Conservation (phyloP, 2,888 invertebrate species). For the Clostera curtula region DNA sequence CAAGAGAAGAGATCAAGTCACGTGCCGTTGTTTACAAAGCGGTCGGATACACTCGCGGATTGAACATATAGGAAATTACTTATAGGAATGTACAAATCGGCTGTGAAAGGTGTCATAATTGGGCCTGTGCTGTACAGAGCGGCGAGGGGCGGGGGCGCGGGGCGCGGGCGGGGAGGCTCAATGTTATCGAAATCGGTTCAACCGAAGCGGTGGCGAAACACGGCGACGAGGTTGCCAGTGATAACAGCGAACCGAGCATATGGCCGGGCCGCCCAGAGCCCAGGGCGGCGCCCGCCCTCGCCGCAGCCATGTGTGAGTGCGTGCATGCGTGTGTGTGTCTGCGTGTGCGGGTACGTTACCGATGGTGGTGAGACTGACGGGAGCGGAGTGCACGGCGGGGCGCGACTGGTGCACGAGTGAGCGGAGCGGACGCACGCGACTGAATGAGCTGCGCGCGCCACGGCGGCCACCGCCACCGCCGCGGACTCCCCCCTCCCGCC, state of each 20-base stretch:
- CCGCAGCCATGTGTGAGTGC: slow-evolving; percentile 29
- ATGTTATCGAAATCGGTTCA: slow-evolving; percentile 47
- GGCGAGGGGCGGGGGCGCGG: slow-evolving; percentile 3
- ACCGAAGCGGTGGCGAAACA: slow-evolving; percentile 36
- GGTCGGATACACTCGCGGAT: too few species aligned
- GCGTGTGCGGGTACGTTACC: slow-evolving; percentile 47
- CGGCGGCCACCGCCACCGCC: slow-evolving; percentile 21
- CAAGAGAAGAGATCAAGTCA: too few species aligned
- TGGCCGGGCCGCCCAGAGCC: slow-evolving; percentile 5
- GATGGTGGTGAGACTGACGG: slow-evolving; percentile 31
- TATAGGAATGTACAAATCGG: too few species aligned
- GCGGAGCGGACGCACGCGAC: slow-evolving; percentile 47
- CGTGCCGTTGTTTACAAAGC: slow-evolving; percentile 1
- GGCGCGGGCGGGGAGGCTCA: slow-evolving; percentile 15
- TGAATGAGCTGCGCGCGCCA: slow-evolving; percentile 38
- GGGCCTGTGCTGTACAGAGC: not conserved
- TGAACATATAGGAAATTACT: too few species aligned
- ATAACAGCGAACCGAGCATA: slow-evolving; percentile 27
- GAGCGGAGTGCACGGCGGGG: slow-evolving; percentile 27
- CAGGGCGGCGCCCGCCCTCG: slow-evolving; percentile 4
- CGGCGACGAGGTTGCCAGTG: slow-evolving; percentile 36
- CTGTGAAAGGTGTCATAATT: too few species aligned
- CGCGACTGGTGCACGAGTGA: slow-evolving; percentile 42
- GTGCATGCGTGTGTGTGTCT: slow-evolving; percentile 21
- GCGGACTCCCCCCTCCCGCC: slow-evolving; percentile 12